Evolutionary conservation across 35 echinoderm and acorn worm species (phyloP), one percentile per base, ranked within the genome.

Genomic region (Apostichopus californicus): DNA sequence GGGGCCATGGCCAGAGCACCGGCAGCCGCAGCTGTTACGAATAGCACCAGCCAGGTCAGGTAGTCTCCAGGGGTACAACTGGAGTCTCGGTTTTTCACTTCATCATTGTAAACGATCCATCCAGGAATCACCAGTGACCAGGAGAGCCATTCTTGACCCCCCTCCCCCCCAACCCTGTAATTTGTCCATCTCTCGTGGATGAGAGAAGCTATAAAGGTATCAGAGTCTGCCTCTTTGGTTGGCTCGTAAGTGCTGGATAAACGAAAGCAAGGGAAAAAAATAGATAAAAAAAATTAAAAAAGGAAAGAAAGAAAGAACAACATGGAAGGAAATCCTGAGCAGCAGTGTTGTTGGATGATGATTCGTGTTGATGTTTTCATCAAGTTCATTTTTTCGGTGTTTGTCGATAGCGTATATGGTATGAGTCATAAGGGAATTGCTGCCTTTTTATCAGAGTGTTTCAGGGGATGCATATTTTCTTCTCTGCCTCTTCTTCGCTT

Each of bases 31-130:
- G 13, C 71, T 18, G 71, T 75, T n/a, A 75, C 71, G 6, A 75
- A 75, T 75, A 75, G 71, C 14, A 85, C 55, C 81, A 85, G 57
- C 81, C 81, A 85, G 56, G 81, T 59, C 34, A 85, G 81, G 81
- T 85, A 85, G 81, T 85, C 81, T 59, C 55, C 55, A 85, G 81
- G 81, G 81, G 34, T 55, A 56, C 81, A n/a, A 59, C 81, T 85
- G 55, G 81, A 58, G 54, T 85, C 56, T 85, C 8, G 54, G 81
- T 56, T 85, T 55, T 23, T 85, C 81, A 56, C 57, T 59, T 21
- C 55, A 54, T 20, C 55, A 85, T 85, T 60, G 56, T 85, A 21
- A 58, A 59, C 14, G 55, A 22, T 58, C 81, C 56, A 55, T 18
- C 55, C 20, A 59, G 57, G 56, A 85, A 17, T 22, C 20, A 20